A percentile compares a stretch with the other conserved stretches of the same genome.
These are phyloP conservation scores for Salvator merianae DNA, from an alignment of 2,113 vertebrate species.

Conservation along the genomic window DNA sequence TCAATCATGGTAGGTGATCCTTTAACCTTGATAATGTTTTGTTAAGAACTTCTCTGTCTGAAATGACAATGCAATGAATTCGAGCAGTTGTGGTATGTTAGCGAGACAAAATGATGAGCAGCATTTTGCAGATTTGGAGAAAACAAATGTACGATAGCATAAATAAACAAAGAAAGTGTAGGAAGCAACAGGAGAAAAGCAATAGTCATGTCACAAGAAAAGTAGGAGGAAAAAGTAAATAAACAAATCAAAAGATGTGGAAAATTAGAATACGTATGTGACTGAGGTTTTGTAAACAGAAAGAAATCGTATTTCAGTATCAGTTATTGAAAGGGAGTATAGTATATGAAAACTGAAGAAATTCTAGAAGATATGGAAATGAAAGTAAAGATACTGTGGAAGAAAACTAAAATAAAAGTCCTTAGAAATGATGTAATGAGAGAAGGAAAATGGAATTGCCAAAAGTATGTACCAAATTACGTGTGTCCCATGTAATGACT, in stretches of 20 bases:
- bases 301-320: neutral
- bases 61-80: slow-evolving; percentile 64
- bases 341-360: neutral
- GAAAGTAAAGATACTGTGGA: slow-evolving; percentile 31
- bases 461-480: neutral
- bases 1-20: slow-evolving; percentile 88
- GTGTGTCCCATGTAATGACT: neutral
- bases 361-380: slow-evolving; percentile 9
- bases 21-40: slow-evolving; percentile 69
- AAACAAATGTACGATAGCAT: slow-evolving; percentile 49
- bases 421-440: neutral
- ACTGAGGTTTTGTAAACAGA: neutral
- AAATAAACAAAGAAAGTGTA: slow-evolving; percentile 35
- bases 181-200: slow-evolving; percentile 15
- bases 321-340: neutral
- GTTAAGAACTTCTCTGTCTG: slow-evolving; percentile 69
- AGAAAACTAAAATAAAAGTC: slow-evolving; percentile 27
- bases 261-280: neutral
- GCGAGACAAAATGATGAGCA: slow-evolving; percentile 58
- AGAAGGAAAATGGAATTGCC: neutral
- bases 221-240: slow-evolving; percentile 37
- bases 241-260: neutral
- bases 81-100: slow-evolving; percentile 62
- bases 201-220: slow-evolving; percentile 2
- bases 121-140: slow-evolving; percentile 46